Evolutionary conservation across 2,113 vertebrate species (phyloP).

Genomic region (Cololabis saira): DNA sequence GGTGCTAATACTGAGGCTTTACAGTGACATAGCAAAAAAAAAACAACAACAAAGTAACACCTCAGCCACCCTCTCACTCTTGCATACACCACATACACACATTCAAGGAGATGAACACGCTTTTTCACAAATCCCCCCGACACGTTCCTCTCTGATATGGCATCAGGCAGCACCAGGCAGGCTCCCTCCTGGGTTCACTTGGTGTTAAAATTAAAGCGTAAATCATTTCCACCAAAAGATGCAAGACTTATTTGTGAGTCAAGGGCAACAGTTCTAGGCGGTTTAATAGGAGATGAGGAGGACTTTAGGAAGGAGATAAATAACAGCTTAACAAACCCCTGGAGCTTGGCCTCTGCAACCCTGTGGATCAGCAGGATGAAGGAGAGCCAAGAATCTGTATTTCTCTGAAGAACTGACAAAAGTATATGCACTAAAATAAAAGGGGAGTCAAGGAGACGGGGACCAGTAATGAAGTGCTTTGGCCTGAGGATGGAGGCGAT

Average conservation of each 20-base stretch:
- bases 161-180: constrained; percentile 60
- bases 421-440: constrained; percentile 66
- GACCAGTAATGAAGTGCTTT: constrained; percentile 48
- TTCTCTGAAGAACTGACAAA: constrained; percentile 69
- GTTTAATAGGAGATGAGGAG: constrained; percentile 76
- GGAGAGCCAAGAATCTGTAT: constrained; percentile 65
- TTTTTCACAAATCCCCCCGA: constrained; percentile 45
- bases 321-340: constrained; percentile 78
- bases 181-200: constrained; percentile 62
- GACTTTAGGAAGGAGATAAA: constrained; percentile 80
- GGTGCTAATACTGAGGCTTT: constrained; percentile 40
- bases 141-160: constrained; percentile 65
- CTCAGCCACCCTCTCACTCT: constrained; percentile 57
- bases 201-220: constrained; percentile 76
- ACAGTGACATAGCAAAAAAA: constrained; percentile 33
- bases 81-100: constrained; percentile 3
- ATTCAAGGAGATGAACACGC: constrained; percentile 25
- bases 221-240: constrained; percentile 74
- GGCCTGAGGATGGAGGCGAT: constrained; percentile 35
- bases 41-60: constrained; percentile 37
- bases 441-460: constrained; percentile 40
- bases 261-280: constrained; percentile 77
- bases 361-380: constrained; percentile 64
- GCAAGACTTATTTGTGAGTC: constrained; percentile 75
- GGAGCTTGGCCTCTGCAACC: constrained; percentile 63